Percentiles rank a stretch among this genome's conserved stretches.
Conservation (phyloP, 2,113 vertebrate species). For the Periophthalmus modestus region DNA sequence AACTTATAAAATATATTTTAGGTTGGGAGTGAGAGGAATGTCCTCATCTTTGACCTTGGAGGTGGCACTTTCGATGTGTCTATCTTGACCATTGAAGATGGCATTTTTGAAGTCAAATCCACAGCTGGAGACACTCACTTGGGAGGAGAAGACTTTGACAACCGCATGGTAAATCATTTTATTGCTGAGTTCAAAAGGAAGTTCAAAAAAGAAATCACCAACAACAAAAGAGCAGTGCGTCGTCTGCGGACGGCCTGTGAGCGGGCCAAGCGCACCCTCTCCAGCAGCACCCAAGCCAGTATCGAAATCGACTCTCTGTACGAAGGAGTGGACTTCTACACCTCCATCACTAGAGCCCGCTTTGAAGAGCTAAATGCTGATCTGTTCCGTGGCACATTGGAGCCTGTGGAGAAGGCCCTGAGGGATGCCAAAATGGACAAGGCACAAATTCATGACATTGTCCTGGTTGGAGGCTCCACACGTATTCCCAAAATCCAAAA, state of each 20-base stretch:
- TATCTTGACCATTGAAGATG: slow-evolving; percentile 91
- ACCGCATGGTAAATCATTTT: slow-evolving; percentile 89
- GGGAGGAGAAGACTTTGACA: slow-evolving; percentile 92
- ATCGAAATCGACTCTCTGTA: slow-evolving; percentile 90
- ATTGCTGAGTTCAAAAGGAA: slow-evolving; percentile 89
- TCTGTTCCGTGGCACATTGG: slow-evolving; percentile 88
- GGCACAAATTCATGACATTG: slow-evolving; percentile 88
- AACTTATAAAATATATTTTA: slow-evolving; percentile 29
- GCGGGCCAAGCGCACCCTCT: slow-evolving; percentile 89
- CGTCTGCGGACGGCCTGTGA: slow-evolving; percentile 88
- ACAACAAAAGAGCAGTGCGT: slow-evolving; percentile 87
- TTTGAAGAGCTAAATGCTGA: slow-evolving; percentile 92
- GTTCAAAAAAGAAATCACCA: slow-evolving; percentile 89
- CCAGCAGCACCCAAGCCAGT: slow-evolving; percentile 91
- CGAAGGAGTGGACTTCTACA: slow-evolving; percentile 90
- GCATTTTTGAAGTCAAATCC: slow-evolving; percentile 91
- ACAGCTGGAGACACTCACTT: slow-evolving; percentile 91
- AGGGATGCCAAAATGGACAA: slow-evolving; percentile 90
- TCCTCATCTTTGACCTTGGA: slow-evolving; percentile 90
- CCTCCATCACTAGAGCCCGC: slow-evolving; percentile 88
- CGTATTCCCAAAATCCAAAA: slow-evolving; percentile 92
- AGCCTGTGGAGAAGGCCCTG: slow-evolving; percentile 89
- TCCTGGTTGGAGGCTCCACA: slow-evolving; percentile 91
- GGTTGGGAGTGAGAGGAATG: slow-evolving; percentile 86
- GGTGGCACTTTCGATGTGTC: slow-evolving; percentile 93